These are phyloP conservation scores for Drosophila sp. DNA, from an alignment of 1,140 invertebrate genomes.

Conservation along the genomic window DNA sequence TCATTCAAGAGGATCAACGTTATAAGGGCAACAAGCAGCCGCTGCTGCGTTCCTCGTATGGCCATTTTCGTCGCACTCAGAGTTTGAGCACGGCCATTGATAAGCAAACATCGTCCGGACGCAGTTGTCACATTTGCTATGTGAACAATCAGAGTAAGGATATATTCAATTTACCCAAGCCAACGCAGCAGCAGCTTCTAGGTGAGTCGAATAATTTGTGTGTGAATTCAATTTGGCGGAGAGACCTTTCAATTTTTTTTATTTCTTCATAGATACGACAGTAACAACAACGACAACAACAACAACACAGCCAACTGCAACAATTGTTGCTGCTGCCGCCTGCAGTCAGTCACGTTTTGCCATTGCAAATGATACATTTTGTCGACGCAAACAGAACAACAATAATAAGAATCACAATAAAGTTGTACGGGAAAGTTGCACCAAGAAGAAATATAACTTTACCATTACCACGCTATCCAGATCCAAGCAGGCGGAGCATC, in stretches of 20 bases:
- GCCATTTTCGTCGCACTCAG: constrained; percentile 66
- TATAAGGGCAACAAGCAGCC: neutral
- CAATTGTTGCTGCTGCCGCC: constrained; percentile 20
- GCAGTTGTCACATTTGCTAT: constrained; percentile 80
- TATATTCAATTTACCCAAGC: constrained; percentile 75
- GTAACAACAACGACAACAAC: constrained; percentile 19
- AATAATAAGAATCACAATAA: constrained; percentile 74
- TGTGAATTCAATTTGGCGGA: constrained; percentile 17
- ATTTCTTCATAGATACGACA: constrained; percentile 2
- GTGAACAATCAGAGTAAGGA: constrained; percentile 80
- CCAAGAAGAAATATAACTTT: constrained; percentile 75
- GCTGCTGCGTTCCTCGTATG: neutral
- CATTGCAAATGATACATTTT: constrained; percentile 72
- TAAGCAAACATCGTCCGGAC: constrained; percentile 64
- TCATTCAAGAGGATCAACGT: constrained; percentile 1
- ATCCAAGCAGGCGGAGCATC: constrained; percentile 38
- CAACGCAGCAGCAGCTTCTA: constrained; percentile 33
- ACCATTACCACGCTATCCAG: constrained; percentile 77
- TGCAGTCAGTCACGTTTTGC: constrained; percentile 71
- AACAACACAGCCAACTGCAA: constrained; percentile 16
- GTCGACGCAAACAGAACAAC: constrained; percentile 72
- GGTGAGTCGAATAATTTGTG: constrained; percentile 13
- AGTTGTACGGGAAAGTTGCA: constrained; percentile 59
- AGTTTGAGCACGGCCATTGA: constrained; percentile 74
- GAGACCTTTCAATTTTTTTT: neutral